A percentile compares a stretch with the other conserved stretches of the same genome.
Evolutionary conservation across 1,140 invertebrate species (phyloP).

Genomic region (Pissodes strobi): DNA sequence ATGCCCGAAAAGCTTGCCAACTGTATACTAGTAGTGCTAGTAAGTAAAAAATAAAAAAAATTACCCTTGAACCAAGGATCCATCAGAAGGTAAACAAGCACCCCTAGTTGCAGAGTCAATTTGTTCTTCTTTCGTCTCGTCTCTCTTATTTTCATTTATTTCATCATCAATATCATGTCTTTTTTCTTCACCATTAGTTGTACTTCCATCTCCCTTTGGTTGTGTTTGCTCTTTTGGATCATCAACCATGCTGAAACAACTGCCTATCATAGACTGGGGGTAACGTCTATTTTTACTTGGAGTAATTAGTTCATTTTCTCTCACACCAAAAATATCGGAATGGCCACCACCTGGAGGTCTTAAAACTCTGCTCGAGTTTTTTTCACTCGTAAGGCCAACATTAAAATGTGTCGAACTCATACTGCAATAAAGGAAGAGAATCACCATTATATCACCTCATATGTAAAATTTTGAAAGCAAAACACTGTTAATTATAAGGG

Average conservation of each 20-base stretch:
- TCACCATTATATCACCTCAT: not conserved
- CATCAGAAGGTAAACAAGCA: no score
- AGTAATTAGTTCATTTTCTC: constrained; percentile 20
- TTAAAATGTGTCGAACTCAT: constrained; percentile 46
- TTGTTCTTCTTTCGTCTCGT: constrained; percentile 31
- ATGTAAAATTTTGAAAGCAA: no score
- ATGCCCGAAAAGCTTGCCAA: no score
- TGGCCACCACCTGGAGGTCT: constrained; percentile 48
- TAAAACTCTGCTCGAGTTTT: constrained; percentile 45
- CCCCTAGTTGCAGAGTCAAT: constrained; percentile 5
- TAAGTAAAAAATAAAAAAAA: no score
- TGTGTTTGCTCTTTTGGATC: constrained; percentile 1
- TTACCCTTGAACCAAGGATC: no score
- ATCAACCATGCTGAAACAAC: constrained; percentile 38
- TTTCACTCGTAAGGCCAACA: constrained; percentile 40
- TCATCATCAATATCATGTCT: constrained; percentile 10
- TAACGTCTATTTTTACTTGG: constrained; percentile 31
- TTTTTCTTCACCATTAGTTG: constrained; percentile 12
- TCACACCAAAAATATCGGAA: constrained; percentile 46
- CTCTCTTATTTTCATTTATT: constrained; percentile 28
- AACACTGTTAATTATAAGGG: no score
- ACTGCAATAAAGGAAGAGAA: constrained; percentile 12
- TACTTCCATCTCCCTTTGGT: constrained; percentile 1
- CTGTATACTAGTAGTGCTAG: no score
- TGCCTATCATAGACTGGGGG: constrained; percentile 33